Evolutionary conservation across 2,113 vertebrate genomes (phyloP).

Genomic region (Leucopsar rothschildi): DNA sequence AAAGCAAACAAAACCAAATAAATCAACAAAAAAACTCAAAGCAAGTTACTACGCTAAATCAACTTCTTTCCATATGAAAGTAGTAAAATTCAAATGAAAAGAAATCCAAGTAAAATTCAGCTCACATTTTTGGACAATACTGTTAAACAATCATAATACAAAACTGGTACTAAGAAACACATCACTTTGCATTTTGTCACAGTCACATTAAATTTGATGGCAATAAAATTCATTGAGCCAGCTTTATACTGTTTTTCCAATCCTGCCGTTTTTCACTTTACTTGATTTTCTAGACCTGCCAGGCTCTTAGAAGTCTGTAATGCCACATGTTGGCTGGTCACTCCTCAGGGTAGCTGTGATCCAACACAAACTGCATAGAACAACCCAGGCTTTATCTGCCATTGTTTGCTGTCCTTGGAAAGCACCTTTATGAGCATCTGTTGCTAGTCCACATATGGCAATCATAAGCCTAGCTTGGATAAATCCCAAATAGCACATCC

Average conservation of each 20-base stretch:
- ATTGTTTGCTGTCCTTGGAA: not conserved
- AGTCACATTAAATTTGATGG: rapidly evolving
- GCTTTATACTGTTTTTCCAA: not conserved
- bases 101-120: not conserved
- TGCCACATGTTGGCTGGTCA: not conserved
- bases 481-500: not conserved
- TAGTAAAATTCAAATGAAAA: not conserved
- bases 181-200: not conserved
- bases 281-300: not conserved
- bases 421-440: not conserved
- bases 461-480: not conserved
- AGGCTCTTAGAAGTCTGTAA: not conserved
- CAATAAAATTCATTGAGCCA: not conserved
- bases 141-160: not conserved
- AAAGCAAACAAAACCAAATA: not conserved
- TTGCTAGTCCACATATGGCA: not conserved
- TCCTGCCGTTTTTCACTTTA: not conserved
- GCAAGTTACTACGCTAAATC: not conserved
- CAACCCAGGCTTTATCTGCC: not conserved
- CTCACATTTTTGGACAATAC: not conserved
- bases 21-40: not conserved
- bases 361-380: not conserved
- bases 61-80: not conserved
- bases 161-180: not conserved
- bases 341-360: not conserved